Percentiles rank a stretch among this genome's conserved stretches.
Evolutionary conservation across 2,113 vertebrate species (phyloP).

Genomic region (Fregetta grallaria): DNA sequence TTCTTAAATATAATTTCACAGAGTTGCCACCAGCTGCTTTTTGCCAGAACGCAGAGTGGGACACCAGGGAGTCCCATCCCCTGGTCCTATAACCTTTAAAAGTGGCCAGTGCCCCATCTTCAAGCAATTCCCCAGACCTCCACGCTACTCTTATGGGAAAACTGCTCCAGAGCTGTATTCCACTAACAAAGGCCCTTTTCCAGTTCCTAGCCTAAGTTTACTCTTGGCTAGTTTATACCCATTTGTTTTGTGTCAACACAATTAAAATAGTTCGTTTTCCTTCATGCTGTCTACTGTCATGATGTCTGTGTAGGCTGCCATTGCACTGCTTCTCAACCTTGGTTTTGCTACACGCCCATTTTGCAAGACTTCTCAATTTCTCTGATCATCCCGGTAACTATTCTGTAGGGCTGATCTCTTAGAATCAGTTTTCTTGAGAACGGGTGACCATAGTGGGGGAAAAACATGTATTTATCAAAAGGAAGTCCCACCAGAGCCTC

Average conservation of each 20-base stretch:
- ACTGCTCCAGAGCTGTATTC: not conserved
- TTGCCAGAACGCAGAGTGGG: not conserved
- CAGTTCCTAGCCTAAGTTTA: not conserved
- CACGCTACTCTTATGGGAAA: fast-evolving
- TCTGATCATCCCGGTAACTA: not conserved
- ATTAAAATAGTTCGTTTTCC: not conserved
- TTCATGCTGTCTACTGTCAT: not conserved
- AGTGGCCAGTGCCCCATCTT: not conserved
- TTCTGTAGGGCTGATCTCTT: not conserved
- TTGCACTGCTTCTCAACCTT: not conserved
- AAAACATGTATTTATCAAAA: not conserved
- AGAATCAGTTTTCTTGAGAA: not conserved
- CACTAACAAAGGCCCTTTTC: not conserved
- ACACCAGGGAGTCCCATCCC: not conserved
- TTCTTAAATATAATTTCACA: not conserved
- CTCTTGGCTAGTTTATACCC: not conserved
- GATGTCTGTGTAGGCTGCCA: not conserved
- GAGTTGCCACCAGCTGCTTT: not conserved
- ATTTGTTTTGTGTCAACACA: not conserved
- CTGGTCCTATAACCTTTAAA: not conserved
- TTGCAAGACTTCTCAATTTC: not conserved
- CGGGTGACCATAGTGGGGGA: not conserved
- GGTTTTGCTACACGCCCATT: not conserved
- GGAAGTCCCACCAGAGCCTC: not conserved
- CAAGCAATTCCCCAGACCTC: not conserved